A percentile compares a stretch with the other conserved stretches of the same genome.
phyloP scores from a whole-genome alignment of 2,888 invertebrate species.

The Drosophila imparisetae region DNA sequence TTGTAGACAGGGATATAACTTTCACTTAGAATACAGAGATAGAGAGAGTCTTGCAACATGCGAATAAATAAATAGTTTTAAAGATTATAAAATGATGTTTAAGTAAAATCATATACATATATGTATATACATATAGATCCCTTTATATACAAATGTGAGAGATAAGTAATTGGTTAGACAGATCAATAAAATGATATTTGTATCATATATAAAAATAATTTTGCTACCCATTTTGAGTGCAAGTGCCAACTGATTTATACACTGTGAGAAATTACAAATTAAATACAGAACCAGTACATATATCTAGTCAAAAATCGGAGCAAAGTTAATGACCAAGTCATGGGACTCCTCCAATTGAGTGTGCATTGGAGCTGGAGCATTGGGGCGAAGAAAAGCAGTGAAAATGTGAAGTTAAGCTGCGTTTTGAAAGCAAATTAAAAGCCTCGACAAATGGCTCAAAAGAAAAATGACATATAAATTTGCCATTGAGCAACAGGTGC shows the following conservation, averaged over 20 bases:
- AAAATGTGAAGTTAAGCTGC: constrained; percentile 63
- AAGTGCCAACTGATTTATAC: background rate
- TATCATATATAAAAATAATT: background rate
- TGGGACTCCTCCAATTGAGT: background rate
- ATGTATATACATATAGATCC: no score
- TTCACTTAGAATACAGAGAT: background rate
- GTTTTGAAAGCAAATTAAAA: constrained; percentile 75
- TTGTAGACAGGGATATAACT: background rate
- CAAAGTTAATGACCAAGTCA: constrained; percentile 3
- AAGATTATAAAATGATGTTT: background rate
- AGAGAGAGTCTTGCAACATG: background rate
- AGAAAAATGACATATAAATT: constrained; percentile 71
- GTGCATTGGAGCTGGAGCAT: no score
- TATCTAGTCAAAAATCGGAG: background rate
- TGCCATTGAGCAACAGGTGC: constrained; percentile 66
- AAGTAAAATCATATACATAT: background rate
- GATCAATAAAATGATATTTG: background rate
- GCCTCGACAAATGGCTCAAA: constrained; percentile 70
- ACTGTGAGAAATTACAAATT: no score
- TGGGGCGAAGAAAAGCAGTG: constrained; percentile 22
- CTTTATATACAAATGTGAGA: no score
- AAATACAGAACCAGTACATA: no score
- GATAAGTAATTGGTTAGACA: background rate
- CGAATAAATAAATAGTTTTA: background rate
- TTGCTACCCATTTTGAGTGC: background rate